Percentiles rank a stretch among this genome's conserved stretches.
These are phyloP conservation scores for Acipenser ruthenus DNA, from an alignment of 2,797 vertebrate genomes.

Conservation along the genomic window DNA sequence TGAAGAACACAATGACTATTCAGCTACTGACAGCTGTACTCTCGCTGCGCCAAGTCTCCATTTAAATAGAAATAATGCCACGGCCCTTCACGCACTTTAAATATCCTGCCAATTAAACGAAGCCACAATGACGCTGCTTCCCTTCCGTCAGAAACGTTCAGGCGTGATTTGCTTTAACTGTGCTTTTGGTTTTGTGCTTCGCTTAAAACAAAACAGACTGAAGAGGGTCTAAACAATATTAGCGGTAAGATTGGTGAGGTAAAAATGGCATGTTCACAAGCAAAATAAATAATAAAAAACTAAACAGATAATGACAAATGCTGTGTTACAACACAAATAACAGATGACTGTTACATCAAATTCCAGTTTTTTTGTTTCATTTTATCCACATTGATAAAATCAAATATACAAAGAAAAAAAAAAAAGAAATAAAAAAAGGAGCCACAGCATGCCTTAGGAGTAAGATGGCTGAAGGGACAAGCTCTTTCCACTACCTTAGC, in stretches of 20 bases:
- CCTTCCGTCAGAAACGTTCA: not conserved
- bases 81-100: too few relatives aligned
- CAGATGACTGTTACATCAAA: not conserved
- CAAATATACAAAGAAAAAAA: conserved; percentile 29
- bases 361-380: not conserved
- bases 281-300: conserved; percentile 28
- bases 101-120: conserved; percentile 33
- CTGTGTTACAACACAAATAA: not conserved
- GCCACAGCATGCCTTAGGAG: conserved; percentile 43
- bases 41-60: too few relatives aligned
- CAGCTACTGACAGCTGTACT: too few relatives aligned
- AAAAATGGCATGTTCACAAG: conserved; percentile 43
- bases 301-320: conserved; percentile 17
- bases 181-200: not conserved
- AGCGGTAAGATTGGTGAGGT: conserved; percentile 58
- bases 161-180: not conserved
- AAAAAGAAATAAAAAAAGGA: conserved; percentile 25
- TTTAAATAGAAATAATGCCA: too few relatives aligned
- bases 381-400: conserved; percentile 16
- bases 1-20: too few relatives aligned
- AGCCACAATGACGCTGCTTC: conserved; percentile 44
- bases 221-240: conserved; percentile 44
- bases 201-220: conserved; percentile 50
- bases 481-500: conserved; percentile 41
- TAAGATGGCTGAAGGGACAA: conserved; percentile 60